These are phyloP conservation scores for Drosophila nigrodunni DNA, from an alignment of 1,140 invertebrate genomes.

Conservation along the genomic window DNA sequence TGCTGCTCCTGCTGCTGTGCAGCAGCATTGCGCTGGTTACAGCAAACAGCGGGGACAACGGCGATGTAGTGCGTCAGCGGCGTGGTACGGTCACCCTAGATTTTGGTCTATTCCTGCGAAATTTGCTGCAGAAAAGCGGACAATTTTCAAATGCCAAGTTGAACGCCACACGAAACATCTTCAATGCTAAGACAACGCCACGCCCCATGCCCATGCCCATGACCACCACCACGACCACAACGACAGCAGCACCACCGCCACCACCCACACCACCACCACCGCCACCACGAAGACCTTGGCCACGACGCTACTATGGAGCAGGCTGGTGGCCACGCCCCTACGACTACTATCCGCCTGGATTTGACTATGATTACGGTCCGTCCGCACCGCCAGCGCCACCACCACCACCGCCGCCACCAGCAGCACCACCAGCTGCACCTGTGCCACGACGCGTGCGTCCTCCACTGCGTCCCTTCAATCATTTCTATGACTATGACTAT, in stretches of 20 bases:
- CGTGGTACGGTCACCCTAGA: conserved; percentile 63
- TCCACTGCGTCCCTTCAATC: conserved; percentile 27
- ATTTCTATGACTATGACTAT: conserved; percentile 62
- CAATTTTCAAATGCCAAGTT: conserved; percentile 64
- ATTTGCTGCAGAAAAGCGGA: conserved; percentile 66
- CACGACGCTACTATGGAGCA: conserved; percentile 30
- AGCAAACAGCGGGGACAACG: background rate
- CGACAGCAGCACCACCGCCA: conserved; percentile 32
- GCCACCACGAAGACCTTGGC: conserved; percentile 24
- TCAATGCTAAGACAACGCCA: conserved; percentile 25
- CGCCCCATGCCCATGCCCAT: conserved; percentile 40
- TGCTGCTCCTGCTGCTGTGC: conserved; percentile 17
- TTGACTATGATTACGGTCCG: conserved; percentile 49
- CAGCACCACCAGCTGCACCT: conserved; percentile 20
- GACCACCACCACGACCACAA: conserved; percentile 27
- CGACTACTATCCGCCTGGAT: conserved; percentile 43
- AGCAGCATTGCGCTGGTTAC: background rate
- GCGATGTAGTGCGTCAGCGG: conserved; percentile 3
- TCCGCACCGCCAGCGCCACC: conserved; percentile 27
- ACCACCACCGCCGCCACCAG: conserved; percentile 13
- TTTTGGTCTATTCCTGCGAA: conserved; percentile 63
- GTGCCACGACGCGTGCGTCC: conserved; percentile 40
- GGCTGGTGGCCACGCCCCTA: conserved; percentile 55
- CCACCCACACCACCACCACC: conserved; percentile 33
- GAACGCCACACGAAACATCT: conserved; percentile 30